Percentiles rank a stretch among this genome's conserved stretches.
phyloP scores from a whole-genome alignment of 2,113 vertebrate species.

The Trematocara stigmaticum region DNA sequence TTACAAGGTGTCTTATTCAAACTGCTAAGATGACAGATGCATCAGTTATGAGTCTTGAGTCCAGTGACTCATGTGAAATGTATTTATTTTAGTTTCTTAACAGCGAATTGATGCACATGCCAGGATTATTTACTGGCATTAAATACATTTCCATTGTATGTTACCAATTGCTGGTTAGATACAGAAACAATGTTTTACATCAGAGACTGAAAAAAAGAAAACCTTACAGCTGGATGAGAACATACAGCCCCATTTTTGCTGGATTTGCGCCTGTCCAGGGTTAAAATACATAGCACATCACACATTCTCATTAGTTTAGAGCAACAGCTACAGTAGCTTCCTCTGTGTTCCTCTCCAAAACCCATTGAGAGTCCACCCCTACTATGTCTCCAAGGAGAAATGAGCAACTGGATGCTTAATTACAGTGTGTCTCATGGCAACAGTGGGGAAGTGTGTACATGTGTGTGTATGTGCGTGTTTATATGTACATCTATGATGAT shows the following conservation, averaged over 20 bases:
- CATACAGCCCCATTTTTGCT: not conserved
- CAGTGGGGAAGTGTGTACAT: constrained; percentile 17
- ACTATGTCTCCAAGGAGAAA: constrained; percentile 44
- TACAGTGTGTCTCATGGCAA: constrained; percentile 61
- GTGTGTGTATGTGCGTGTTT: not conserved
- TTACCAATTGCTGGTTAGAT: not conserved
- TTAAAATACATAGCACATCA: not conserved
- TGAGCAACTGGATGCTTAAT: constrained; percentile 55
- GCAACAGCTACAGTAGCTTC: not conserved
- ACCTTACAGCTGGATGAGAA: not conserved
- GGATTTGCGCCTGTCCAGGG: not conserved
- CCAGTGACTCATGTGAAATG: constrained; percentile 26
- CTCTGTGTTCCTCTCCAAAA: not conserved
- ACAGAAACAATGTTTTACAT: not conserved
- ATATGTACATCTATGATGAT: not conserved
- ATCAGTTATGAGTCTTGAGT: constrained; percentile 9
- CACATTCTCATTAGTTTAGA: constrained; percentile 12
- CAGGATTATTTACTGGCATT: not conserved
- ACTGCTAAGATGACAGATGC: constrained; percentile 6
- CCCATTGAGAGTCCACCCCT: constrained; percentile 34
- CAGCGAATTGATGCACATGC: not conserved
- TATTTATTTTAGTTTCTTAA: constrained; percentile 5
- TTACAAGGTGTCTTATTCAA: not conserved
- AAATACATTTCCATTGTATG: not conserved
- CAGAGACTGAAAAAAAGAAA: not conserved